phyloP scores from a whole-genome alignment of 2,888 invertebrate species.

The Rapana venosa region DNA sequence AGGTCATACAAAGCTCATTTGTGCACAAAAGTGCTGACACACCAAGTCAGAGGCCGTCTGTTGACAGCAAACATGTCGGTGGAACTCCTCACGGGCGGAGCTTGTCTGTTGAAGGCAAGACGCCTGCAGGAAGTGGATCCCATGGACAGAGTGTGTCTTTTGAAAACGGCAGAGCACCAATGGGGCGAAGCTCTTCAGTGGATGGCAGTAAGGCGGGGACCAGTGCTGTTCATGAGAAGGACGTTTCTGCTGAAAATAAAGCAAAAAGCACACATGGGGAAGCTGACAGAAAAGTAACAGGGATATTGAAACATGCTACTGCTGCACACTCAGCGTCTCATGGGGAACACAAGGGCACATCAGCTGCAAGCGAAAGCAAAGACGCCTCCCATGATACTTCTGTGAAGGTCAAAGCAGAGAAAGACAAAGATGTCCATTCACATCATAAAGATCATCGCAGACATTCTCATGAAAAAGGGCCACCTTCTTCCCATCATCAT shows the following conservation, averaged over 20 bases:
- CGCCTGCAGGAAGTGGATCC: background rate
- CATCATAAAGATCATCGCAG: background rate
- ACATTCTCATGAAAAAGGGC: background rate
- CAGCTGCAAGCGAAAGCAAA: background rate
- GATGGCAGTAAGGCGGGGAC: background rate
- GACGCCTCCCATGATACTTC: background rate
- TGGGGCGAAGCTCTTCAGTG: background rate
- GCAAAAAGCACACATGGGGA: background rate
- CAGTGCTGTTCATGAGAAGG: background rate
- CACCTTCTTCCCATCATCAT: background rate
- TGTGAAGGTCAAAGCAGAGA: slow-evolving; percentile 14
- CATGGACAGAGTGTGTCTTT: background rate
- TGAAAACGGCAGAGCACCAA: background rate
- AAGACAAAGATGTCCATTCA: slow-evolving; percentile 8
- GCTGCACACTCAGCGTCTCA: background rate
- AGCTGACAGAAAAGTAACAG: background rate
- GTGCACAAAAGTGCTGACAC: background rate
- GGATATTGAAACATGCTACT: background rate
- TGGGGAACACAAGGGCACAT: background rate
- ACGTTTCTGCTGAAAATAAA: background rate
- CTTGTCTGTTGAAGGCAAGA: background rate
- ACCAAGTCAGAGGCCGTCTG: background rate
- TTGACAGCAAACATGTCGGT: background rate
- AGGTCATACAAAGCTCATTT: background rate
- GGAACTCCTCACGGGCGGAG: background rate